A percentile compares a stretch with the other conserved stretches of the same genome.
phyloP scores from a whole-genome alignment of 1,140 invertebrate species.

The Adoxophyes honmai region DNA sequence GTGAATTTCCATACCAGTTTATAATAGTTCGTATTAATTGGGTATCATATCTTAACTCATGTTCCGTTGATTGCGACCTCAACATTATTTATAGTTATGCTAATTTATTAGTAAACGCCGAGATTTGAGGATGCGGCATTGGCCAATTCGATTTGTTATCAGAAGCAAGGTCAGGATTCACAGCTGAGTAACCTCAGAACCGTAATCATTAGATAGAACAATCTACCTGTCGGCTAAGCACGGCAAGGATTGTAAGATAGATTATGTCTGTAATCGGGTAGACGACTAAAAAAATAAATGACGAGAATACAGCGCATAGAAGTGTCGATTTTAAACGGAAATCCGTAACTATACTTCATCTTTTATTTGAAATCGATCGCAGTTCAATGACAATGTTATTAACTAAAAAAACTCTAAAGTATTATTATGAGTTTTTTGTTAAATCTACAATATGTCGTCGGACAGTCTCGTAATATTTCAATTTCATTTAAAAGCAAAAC shows the following conservation, averaged over 20 bases:
- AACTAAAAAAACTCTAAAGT: neutral
- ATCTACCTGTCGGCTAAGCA: too few relatives aligned
- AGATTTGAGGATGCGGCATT: conserved; percentile 19
- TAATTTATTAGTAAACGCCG: conserved; percentile 11
- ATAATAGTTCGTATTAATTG: conserved; percentile 1
- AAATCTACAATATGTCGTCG: neutral
- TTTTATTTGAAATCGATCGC: too few relatives aligned
- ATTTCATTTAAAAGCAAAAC: neutral
- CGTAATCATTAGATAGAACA: neutral
- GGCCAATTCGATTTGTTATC: conserved; percentile 9
- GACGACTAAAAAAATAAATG: too few relatives aligned
- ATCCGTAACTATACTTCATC: too few relatives aligned
- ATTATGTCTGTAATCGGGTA: too few relatives aligned
- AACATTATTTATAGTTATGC: conserved; percentile 17
- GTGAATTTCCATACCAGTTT: conserved; percentile 2
- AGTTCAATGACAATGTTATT: too few relatives aligned
- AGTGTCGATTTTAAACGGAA: too few relatives aligned
- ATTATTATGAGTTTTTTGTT: too few relatives aligned
- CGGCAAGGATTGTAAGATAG: too few relatives aligned
- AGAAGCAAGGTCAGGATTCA: conserved; percentile 15
- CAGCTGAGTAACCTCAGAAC: neutral
- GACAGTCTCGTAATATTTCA: neutral
- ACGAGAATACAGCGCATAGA: too few relatives aligned
- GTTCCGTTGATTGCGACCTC: conserved; percentile 15
- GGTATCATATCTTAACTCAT: conserved; percentile 13